Base-by-base conservation (phyloP, 2,888 invertebrate genomes). In the Drosophila robusta region DNA sequence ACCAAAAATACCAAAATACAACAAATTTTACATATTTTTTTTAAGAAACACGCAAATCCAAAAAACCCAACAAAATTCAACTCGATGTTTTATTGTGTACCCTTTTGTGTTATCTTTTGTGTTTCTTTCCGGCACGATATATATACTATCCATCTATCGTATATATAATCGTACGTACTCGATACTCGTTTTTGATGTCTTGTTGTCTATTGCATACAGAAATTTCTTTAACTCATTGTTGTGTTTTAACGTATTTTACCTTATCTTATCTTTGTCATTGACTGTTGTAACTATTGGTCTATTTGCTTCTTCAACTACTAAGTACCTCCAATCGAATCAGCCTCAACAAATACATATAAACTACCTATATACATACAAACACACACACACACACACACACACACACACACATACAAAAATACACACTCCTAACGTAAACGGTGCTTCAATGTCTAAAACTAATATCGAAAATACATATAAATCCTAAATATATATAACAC, bases 191-290 rank as follows among this genome's bases (percentile, higher is more conserved):
- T 80, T 83, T 80, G 85, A 89, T 83, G 89, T 82, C 76, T 82
- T 85, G 83, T 75, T 85, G 87, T 88, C 83, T 83, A 86, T 82
- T 89, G 87, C 85, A 89, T 89, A 66, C 55, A 52, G 65, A 75
- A 72, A 68, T 62, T 72, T 80, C 39, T 67, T 68, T 78, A 84
- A 70, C 57, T 75, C 61, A 67, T 69, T 63, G 69, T 73, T 89
- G 82, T 82, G 52, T 69, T 89, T 76, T 70, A 87, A 81, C 58
- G 63, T 72, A 71, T 41, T 50, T 63, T 67, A 61, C 52, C 41
- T 63, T 52, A 18, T 57, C 9, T 67, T 14, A 68, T 74, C 49
- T 68, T 85, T 75, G 79, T 66, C 54, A 71, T 85, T 76, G 54
- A 73, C 76, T 82, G 83, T 82, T 82, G 82, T 85, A 68, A 72